A percentile compares a stretch with the other conserved stretches of the same genome.
These are phyloP conservation scores for Gallirallus australis DNA, from an alignment of 2,797 vertebrate species.

Conservation along the genomic window DNA sequence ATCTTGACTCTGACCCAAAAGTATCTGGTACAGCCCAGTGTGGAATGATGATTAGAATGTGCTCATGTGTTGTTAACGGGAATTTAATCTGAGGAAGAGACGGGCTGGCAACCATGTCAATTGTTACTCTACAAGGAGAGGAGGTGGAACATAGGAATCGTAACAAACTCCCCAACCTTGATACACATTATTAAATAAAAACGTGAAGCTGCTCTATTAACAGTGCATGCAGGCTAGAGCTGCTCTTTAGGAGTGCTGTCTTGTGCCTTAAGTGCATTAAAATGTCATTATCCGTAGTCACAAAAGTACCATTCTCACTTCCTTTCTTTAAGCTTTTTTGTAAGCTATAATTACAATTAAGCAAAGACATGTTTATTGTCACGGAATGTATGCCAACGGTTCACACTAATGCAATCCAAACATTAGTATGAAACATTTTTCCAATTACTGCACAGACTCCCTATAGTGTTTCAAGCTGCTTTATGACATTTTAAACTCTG, in stretches of 20 bases:
- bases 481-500: conserved; percentile 85
- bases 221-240: not conserved
- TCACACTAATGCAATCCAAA: conserved; percentile 79
- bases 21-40: not conserved
- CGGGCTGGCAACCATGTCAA: not conserved
- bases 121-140: not conserved
- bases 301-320: conserved; percentile 32
- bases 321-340: conserved; percentile 44
- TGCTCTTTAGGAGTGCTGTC: not conserved
- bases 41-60: not conserved
- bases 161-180: not conserved
- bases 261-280: conserved; percentile 37
- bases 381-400: conserved; percentile 58
- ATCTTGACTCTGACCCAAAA: not conserved
- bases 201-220: not conserved
- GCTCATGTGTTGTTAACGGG: not conserved
- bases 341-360: conserved; percentile 70
- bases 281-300: conserved; percentile 44
- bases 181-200: not conserved
- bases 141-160: not conserved
- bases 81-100: not conserved
- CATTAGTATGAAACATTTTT: conserved; percentile 77
- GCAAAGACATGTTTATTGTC: conserved; percentile 68
- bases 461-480: conserved; percentile 82
- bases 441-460: conserved; percentile 76